These are phyloP conservation scores for Lasioglossum morio DNA, from an alignment of 2,888 invertebrate species.

Conservation along the genomic window DNA sequence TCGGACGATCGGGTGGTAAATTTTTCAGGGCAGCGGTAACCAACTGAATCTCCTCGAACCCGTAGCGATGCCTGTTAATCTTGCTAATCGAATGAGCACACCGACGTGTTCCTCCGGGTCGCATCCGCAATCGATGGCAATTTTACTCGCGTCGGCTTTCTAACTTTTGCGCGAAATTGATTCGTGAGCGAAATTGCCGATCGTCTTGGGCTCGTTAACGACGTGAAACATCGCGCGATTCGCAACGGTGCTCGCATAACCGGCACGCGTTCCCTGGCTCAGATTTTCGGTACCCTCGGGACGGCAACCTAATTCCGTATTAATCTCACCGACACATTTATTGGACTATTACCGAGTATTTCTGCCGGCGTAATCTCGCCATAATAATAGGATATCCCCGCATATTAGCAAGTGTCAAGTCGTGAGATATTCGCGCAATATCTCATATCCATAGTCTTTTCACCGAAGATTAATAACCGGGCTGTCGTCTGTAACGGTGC, in stretches of 20 bases:
- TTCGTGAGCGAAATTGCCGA: background rate
- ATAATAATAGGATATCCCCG: conserved; percentile 47
- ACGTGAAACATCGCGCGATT: background rate
- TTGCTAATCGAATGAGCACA: background rate
- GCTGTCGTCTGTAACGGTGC: conserved; percentile 11
- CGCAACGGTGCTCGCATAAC: background rate
- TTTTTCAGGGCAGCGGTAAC: conserved; percentile 7
- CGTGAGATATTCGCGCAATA: conserved; percentile 48
- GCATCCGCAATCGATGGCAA: conserved; percentile 6
- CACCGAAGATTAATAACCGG: conserved; percentile 44
- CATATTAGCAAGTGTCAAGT: conserved; percentile 50
- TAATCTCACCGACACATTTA: conserved; percentile 52
- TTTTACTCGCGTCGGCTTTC: background rate
- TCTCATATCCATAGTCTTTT: conserved; percentile 44
- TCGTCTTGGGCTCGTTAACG: conserved; percentile 2
- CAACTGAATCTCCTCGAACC: background rate
- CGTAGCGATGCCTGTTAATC: background rate
- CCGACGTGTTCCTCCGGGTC: background rate
- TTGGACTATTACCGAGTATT: conserved; percentile 48
- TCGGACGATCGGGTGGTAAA: background rate
- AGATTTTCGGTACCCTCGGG: background rate
- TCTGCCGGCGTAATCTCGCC: conserved; percentile 37
- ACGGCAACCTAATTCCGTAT: conserved; percentile 16
- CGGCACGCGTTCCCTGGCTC: background rate
- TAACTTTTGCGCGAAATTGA: background rate